These are phyloP conservation scores for Linnaemya vulpina DNA, from an alignment of 2,888 invertebrate genomes.

Conservation along the genomic window DNA sequence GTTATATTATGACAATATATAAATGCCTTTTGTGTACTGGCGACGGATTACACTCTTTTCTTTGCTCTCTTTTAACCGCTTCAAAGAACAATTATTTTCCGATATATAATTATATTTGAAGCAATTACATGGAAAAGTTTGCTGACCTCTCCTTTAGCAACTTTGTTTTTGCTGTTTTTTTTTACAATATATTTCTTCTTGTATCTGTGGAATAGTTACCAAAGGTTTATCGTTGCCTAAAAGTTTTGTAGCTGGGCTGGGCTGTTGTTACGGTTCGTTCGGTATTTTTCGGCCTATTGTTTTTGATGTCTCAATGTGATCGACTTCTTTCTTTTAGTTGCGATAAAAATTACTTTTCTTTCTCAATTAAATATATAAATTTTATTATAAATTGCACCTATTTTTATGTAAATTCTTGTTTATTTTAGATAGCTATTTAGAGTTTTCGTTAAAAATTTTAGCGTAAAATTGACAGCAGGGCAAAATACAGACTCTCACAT, in stretches of 20 bases:
- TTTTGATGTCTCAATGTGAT: constrained; percentile 52
- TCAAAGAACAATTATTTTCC: constrained; percentile 28
- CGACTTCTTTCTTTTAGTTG: constrained; percentile 6
- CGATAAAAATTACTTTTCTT: constrained; percentile 19
- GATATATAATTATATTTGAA: constrained; percentile 38
- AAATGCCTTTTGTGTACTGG: constrained; percentile 22
- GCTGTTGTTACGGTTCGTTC: constrained; percentile 53
- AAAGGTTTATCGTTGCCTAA: constrained; percentile 43
- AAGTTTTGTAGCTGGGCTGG: constrained; percentile 62
- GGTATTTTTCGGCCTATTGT: constrained; percentile 56
- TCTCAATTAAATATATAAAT: constrained; percentile 24
- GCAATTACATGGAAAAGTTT: constrained; percentile 56
- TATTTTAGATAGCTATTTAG: constrained; percentile 47
- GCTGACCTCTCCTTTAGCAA: constrained; percentile 61
- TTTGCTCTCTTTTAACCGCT: constrained; percentile 1
- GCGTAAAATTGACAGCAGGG: constrained; percentile 68
- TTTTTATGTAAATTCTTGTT: constrained; percentile 56
- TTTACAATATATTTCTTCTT: constrained; percentile 39
- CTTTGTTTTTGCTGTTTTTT: constrained; percentile 17
- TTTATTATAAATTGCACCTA: constrained; percentile 60
- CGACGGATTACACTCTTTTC: neutral
- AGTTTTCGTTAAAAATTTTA: constrained; percentile 34
- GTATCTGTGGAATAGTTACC: constrained; percentile 32
- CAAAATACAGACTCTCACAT: constrained; percentile 61
- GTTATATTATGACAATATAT: neutral